These are phyloP conservation scores for Malurus leucopterus DNA, from an alignment of 2,797 vertebrate species.

Conservation along the genomic window DNA sequence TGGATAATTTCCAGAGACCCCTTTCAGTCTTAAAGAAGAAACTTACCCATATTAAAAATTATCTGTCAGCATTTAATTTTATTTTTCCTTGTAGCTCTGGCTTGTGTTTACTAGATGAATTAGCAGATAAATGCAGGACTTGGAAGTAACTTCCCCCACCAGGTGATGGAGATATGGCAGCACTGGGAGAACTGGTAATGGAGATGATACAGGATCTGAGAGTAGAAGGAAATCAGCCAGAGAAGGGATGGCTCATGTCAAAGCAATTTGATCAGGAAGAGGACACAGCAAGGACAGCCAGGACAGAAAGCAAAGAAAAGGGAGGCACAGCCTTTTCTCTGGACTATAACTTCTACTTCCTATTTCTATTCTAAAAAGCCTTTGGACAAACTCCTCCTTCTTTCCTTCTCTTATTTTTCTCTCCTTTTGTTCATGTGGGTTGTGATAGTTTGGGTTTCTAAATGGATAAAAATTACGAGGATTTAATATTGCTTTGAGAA, in stretches of 20 bases:
- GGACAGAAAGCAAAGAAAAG: neutral
- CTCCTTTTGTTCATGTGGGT: neutral
- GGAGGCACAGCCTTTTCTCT: neutral
- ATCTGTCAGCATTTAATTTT: neutral
- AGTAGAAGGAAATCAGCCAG: neutral
- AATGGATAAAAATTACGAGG: neutral
- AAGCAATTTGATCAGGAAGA: neutral
- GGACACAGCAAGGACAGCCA: neutral
- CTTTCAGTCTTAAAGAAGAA: neutral
- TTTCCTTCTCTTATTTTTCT: neutral
- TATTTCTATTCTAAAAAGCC: neutral
- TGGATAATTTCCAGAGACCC: neutral
- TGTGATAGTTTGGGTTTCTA: neutral
- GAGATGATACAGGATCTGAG: neutral
- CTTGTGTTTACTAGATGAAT: neutral
- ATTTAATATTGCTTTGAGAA: neutral
- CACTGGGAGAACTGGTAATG: neutral
- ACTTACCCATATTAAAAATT: accelerated
- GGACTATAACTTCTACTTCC: neutral
- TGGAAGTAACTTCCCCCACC: neutral
- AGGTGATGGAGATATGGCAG: neutral
- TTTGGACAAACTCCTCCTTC: neutral
- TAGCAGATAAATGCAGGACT: neutral
- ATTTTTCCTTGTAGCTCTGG: neutral
- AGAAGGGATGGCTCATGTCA: neutral